Evolutionary conservation across 2,797 vertebrate genomes (phyloP).

Genomic region (Centroberyx gerrardi): DNA sequence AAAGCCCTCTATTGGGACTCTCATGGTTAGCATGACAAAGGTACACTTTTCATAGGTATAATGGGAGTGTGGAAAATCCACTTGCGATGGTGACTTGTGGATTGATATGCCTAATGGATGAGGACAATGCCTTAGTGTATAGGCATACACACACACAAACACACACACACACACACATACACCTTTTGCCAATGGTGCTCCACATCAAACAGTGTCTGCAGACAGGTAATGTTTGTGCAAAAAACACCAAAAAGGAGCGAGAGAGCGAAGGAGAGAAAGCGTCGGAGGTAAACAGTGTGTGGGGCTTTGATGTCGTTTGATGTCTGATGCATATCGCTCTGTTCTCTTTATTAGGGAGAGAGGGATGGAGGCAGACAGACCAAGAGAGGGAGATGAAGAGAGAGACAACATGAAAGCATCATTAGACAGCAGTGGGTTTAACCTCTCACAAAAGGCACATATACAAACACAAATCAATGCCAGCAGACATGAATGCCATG

Average conservation of each 20-base stretch:
- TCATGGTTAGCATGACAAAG: constrained; percentile 4
- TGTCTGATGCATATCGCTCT: constrained; percentile 70
- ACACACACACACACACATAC: not conserved
- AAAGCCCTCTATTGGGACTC: not conserved
- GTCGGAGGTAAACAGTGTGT: constrained; percentile 55
- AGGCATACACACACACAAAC: not conserved
- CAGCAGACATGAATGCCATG: constrained; percentile 45
- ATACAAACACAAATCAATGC: constrained; percentile 60
- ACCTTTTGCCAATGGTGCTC: constrained; percentile 35
- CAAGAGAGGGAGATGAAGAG: constrained; percentile 57
- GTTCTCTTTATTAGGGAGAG: constrained; percentile 66
- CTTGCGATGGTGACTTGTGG: constrained; percentile 20
- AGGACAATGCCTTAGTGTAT: constrained; percentile 33
- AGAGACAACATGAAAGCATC: constrained; percentile 75
- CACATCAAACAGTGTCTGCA: constrained; percentile 76
- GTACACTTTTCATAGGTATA: not conserved
- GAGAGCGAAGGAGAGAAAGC: constrained; percentile 52
- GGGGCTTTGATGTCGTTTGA: constrained; percentile 81
- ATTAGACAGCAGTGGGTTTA: constrained; percentile 77
- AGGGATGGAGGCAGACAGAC: constrained; percentile 44
- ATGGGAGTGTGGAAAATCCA: constrained; percentile 24
- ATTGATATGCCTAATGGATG: constrained; percentile 25
- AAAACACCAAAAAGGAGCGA: constrained; percentile 53
- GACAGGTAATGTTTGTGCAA: constrained; percentile 67
- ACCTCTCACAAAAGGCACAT: constrained; percentile 75